These are phyloP conservation scores for Calliphora vomitoria DNA, from an alignment of 2,888 invertebrate species.

Conservation along the genomic window DNA sequence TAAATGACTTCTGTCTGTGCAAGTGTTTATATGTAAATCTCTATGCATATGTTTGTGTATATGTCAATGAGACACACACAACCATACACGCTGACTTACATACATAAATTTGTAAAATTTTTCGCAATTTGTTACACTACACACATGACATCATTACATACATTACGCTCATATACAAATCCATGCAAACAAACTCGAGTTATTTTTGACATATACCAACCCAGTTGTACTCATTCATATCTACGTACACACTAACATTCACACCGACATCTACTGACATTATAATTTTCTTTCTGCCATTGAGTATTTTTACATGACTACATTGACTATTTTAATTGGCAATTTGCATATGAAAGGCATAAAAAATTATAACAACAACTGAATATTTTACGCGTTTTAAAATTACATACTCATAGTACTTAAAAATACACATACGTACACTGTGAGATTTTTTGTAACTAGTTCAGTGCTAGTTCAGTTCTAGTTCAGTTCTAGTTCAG, in stretches of 20 bases:
- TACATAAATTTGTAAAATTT: conserved; percentile 48
- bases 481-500: too few relatives aligned
- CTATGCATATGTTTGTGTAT: not conserved
- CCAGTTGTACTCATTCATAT: not conserved
- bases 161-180: not conserved
- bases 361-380: conserved; percentile 60
- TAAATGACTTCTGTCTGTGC: conserved; percentile 49
- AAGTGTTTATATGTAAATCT: conserved; percentile 34
- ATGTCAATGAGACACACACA: not conserved
- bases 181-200: not conserved
- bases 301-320: conserved; percentile 57
- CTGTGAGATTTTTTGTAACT: not conserved
- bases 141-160: conserved; percentile 45
- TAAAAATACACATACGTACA: conserved; percentile 4
- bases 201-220: conserved; percentile 12
- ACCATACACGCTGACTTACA: not conserved
- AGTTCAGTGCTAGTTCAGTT: too few relatives aligned
- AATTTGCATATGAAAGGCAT: conserved; percentile 71
- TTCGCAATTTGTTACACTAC: conserved; percentile 62
- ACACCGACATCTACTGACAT: conserved; percentile 22
- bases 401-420: conserved; percentile 42
- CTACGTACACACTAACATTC: not conserved
- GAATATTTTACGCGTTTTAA: conserved; percentile 67
- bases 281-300: conserved; percentile 51
- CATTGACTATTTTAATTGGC: conserved; percentile 71